Percentiles rank a stretch among this genome's conserved stretches.
These are phyloP conservation scores for Oenanthe oenanthe DNA, from an alignment of 2,113 vertebrate genomes.

Conservation along the genomic window DNA sequence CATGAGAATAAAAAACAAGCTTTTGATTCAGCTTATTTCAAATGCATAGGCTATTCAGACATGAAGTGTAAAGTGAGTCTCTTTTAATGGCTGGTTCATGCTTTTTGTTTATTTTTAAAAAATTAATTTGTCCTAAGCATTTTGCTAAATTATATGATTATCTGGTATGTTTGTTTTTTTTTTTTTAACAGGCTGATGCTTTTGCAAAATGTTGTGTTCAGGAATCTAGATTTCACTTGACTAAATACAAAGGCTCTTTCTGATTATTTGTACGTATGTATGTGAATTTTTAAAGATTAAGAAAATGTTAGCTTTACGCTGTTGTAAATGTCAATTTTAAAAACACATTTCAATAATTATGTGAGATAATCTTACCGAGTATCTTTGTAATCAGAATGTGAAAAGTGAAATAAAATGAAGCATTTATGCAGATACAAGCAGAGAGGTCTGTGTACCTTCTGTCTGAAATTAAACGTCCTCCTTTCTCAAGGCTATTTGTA, in stretches of 20 bases:
- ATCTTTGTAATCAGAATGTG: neutral
- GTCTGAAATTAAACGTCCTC: neutral
- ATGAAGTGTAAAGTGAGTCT: neutral
- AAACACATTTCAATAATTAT: neutral
- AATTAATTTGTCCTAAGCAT: neutral
- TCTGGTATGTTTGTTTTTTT: neutral
- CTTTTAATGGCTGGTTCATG: neutral
- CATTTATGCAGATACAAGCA: neutral
- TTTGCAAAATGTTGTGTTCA: neutral
- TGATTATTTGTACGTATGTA: neutral
- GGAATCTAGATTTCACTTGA: neutral
- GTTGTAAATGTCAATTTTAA: neutral
- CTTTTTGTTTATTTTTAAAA: neutral
- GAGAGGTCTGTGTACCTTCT: constrained; percentile 1
- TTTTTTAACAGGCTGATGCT: neutral
- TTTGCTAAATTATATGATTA: neutral
- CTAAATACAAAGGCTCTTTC: neutral
- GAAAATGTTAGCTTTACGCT: neutral
- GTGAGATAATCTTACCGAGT: neutral
- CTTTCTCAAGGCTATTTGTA: constrained; percentile 27
- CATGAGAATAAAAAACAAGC: neutral
- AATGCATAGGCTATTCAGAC: neutral
- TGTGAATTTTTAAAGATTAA: neutral
- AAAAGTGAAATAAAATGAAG: neutral
- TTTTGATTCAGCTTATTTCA: neutral